phyloP scores from a whole-genome alignment of 2,113 vertebrate species.

The Cephalophus harveyi region DNA sequence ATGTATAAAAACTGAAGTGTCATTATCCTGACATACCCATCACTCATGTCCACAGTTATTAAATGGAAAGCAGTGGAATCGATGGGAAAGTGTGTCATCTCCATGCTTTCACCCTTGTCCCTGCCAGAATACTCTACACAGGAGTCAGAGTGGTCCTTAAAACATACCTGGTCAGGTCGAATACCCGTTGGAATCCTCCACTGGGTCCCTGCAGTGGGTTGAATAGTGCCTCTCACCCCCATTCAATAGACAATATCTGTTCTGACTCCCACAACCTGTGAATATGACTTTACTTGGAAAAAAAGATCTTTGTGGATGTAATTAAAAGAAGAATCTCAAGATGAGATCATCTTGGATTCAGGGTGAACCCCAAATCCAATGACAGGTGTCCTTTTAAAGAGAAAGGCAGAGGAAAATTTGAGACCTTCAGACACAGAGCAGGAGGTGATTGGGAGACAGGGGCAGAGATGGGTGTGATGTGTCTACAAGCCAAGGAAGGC shows the following conservation, averaged over 20 bases:
- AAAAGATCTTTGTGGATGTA: not conserved
- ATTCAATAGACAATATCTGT: not conserved
- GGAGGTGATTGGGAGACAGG: not conserved
- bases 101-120: not conserved
- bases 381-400: not conserved
- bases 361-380: not conserved
- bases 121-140: not conserved
- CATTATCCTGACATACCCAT: not conserved
- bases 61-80: not conserved
- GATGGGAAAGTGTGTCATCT: not conserved
- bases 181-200: not conserved
- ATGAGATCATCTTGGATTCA: not conserved
- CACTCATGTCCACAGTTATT: not conserved
- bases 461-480: not conserved
- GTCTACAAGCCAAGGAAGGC: not conserved
- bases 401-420: not conserved
- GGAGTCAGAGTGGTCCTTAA: not conserved
- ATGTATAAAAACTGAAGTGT: not conserved
- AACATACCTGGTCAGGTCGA: not conserved
- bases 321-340: not conserved
- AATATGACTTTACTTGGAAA: not conserved
- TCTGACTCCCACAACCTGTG: not conserved
- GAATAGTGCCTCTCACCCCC: accelerated
- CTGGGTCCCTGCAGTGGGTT: not conserved
- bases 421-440: not conserved